Evolutionary conservation across 2,797 vertebrate species (phyloP).

Genomic region (Gadopsis bispinosus): DNA sequence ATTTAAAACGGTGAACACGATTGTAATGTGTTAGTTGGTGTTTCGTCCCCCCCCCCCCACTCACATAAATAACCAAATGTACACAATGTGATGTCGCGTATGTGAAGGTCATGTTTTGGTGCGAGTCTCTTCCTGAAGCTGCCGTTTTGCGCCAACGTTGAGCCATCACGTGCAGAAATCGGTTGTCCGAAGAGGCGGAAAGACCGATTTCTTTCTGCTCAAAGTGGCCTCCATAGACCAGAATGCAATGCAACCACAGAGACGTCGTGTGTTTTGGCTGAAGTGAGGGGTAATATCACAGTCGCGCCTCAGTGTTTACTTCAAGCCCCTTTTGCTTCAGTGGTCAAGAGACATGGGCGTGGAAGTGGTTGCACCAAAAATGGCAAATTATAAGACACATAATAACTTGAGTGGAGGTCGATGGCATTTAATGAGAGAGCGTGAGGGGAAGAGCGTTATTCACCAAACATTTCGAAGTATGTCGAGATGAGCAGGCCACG

Average conservation of each 20-base stretch:
- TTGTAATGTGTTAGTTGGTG: slow-evolving; percentile 22
- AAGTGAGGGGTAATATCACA: background rate
- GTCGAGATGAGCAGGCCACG: background rate
- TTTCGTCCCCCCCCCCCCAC: background rate
- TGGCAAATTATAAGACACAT: background rate
- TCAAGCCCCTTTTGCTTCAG: slow-evolving; percentile 1
- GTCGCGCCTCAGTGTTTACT: slow-evolving; percentile 11
- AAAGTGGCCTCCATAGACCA: slow-evolving; percentile 32
- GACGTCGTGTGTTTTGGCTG: background rate
- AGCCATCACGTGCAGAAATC: slow-evolving; percentile 25
- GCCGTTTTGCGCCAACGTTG: slow-evolving; percentile 19
- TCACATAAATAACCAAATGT: slow-evolving; percentile 8
- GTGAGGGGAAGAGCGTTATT: background rate
- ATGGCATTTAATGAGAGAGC: background rate
- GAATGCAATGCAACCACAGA: slow-evolving; percentile 28
- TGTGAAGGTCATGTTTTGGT: slow-evolving; percentile 9
- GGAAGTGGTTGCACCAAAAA: background rate
- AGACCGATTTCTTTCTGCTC: background rate
- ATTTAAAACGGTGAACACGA: slow-evolving; percentile 6
- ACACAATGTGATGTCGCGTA: background rate
- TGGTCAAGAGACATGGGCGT: background rate
- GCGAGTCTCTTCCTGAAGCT: slow-evolving; percentile 5
- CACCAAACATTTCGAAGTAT: background rate
- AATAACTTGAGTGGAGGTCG: background rate
- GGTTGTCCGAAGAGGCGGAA: background rate